Conservation (phyloP, 2,888 invertebrate genomes). For the Myopa testacea region DNA sequence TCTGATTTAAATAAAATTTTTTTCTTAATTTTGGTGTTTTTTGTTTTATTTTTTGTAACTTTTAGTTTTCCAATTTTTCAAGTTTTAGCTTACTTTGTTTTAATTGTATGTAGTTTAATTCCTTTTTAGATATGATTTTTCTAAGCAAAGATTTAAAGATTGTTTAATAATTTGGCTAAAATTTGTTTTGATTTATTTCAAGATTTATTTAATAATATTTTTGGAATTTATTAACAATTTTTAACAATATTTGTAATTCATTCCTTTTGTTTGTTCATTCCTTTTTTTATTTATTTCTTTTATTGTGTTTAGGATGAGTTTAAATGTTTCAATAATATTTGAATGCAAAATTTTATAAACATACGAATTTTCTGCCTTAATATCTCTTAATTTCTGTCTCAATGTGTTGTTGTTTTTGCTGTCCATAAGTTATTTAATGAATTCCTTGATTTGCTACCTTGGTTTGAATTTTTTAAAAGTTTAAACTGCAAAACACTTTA, state of each 20-base stretch:
- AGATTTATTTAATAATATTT: neutral
- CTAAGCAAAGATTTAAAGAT: neutral
- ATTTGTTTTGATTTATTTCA: neutral
- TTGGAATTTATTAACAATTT: neutral
- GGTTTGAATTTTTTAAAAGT: neutral
- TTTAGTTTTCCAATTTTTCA: no score
- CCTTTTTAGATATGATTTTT: constrained; percentile 3
- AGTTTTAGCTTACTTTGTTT: no score
- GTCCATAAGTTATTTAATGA: neutral
- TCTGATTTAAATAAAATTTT: no score
- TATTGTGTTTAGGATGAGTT: constrained; percentile 41
- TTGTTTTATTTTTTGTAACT: neutral
- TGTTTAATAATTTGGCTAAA: neutral
- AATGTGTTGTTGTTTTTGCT: neutral
- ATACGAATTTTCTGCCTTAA: neutral
- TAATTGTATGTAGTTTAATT: neutral
- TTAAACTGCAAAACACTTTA: neutral
- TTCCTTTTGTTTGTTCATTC: constrained; percentile 38
- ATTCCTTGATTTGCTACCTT: neutral
- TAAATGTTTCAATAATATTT: neutral
- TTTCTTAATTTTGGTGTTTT: no score
- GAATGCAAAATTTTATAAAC: neutral
- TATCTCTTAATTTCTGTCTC: neutral
- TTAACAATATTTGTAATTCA: neutral
- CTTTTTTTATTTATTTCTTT: constrained; percentile 43